Evolutionary conservation across 2,113 vertebrate species (phyloP), one percentile per base, ranked within the genome.

Genomic region (Grallaria varia): DNA sequence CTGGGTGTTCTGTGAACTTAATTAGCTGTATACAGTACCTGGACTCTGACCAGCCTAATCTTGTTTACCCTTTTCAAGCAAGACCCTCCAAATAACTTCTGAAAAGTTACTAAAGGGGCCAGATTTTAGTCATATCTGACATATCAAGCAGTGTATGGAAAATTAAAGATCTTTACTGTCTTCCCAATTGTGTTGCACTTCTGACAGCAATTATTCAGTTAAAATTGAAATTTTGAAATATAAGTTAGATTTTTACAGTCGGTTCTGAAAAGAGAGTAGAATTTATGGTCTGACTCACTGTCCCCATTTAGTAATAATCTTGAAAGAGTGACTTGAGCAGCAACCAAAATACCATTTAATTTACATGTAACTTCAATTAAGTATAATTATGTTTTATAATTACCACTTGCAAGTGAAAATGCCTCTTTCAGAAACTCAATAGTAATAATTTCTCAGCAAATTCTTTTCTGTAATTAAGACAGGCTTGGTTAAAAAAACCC

Each of bases 281-380:
- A n/a, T n/a, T n/a, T n/a, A n/a, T n/a, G n/a, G 20, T 95, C 52
- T 95, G 56, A 82, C 60, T 96, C 63, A 94, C 91, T 83, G 72
- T 89, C 81, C 71, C 52, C 22, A 67, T 40, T 89, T 84, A 94
- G 71, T 87, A 96, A 95, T 89, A 97, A 94, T 47, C 59, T 78
- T 91, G 12, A 71, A 52, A 56, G 33, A 83, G 53, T 50, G 18
- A 93, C 56, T 84, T 89, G 47, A 95, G 53, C 95, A 55, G 58
- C 81, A 95, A 90, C 33, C 8, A 31, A 97, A 97, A 88, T 95
- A 93, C 75, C 92, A 95, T 92, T 95, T 96, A 66, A 95, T 98
- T 97, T 97, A 95, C 63, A 96, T 96, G 68, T 92, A 97, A 96
- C 91, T 97, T 89, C 83, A 92, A 97, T 97, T 95, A 95, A 93